Evolutionary conservation across 2,888 invertebrate genomes (phyloP).

Genomic region (Hypselothyrea guttata): DNA sequence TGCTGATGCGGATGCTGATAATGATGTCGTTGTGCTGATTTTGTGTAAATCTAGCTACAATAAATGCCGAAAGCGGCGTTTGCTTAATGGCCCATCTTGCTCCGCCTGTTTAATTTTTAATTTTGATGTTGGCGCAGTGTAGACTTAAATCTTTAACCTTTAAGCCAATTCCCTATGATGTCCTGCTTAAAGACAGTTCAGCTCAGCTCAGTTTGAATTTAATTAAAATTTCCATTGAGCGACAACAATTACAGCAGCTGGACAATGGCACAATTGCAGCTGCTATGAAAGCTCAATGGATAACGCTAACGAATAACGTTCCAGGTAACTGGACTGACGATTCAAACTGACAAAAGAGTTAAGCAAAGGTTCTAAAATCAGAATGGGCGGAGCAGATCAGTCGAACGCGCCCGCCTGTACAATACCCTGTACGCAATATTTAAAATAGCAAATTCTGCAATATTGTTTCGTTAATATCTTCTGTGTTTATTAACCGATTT

Average conservation of each 20-base stretch:
- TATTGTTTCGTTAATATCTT: too few relatives aligned
- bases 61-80: slow-evolving; percentile 48
- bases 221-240: slow-evolving; percentile 66
- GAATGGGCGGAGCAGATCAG: background rate
- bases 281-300: slow-evolving; percentile 69
- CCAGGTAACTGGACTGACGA: slow-evolving; percentile 62
- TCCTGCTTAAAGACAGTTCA: slow-evolving; percentile 14
- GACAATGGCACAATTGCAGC: slow-evolving; percentile 39
- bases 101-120: slow-evolving; percentile 55
- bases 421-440: too few relatives aligned
- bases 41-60: slow-evolving; percentile 20
- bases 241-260: slow-evolving; percentile 51
- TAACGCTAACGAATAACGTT: slow-evolving; percentile 67
- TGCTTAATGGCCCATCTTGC: slow-evolving; percentile 32
- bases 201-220: slow-evolving; percentile 42
- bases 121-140: slow-evolving; percentile 38
- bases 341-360: slow-evolving; percentile 35
- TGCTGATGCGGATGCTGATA: slow-evolving; percentile 12
- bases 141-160: background rate
- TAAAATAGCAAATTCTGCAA: too few relatives aligned
- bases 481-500: too few relatives aligned
- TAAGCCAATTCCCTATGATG: slow-evolving; percentile 13
- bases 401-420: too few relatives aligned
- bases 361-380: slow-evolving; percentile 1
- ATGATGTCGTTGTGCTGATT: slow-evolving; percentile 18